Base-by-base conservation (phyloP, 2,797 vertebrate genomes). In the Ciconia nigra region DNA sequence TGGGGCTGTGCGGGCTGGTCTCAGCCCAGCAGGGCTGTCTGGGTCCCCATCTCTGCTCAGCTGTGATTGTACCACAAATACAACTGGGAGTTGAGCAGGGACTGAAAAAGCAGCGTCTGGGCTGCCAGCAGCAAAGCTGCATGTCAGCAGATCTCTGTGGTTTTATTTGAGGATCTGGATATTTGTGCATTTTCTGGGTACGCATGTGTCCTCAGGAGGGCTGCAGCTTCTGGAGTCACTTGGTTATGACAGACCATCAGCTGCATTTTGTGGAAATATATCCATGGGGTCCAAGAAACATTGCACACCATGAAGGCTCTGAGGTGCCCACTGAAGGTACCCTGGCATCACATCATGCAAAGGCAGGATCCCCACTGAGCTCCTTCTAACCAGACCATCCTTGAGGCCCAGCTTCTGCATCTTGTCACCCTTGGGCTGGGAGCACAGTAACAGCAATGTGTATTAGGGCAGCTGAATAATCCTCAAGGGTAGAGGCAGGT, bases 171-270 rank as follows among this genome's bases (percentile, higher is more conserved):
- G 21, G 21, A 24, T 71, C 21, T 31, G 63, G 41, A 4, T 85
- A 28, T 63, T 46, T 39, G 10, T 15, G 7, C 5, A 0, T 63
- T 71, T 83, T 67, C 26, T 78, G 69, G 26, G 39, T 41, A n/a
- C 6, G 57, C 0, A 0, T 19, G 9, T 54, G 8, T 22, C 74
- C 46, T 44, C 76, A 54, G 41, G 31, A 35, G 16, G 29, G 67
- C 57, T 71, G 52, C 52, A 78, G 76, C 63, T 83, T 72, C 72
- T 52, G 46, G 31, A 74, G 18, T 54, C 26, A 12, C 31, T 77
- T 65, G 22, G 15, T 80, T 85, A 42, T 52, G 31, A 24, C 57
- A 81, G n/a, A 70, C 19, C 28, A 22, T 29, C 16, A 57, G 33
- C 65, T 79, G 31, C 18, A 18, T 42, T 71, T 58, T 18, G 7